Evolutionary conservation across 2,888 invertebrate species (phyloP).

Genomic region (Lydus trimaculatus): DNA sequence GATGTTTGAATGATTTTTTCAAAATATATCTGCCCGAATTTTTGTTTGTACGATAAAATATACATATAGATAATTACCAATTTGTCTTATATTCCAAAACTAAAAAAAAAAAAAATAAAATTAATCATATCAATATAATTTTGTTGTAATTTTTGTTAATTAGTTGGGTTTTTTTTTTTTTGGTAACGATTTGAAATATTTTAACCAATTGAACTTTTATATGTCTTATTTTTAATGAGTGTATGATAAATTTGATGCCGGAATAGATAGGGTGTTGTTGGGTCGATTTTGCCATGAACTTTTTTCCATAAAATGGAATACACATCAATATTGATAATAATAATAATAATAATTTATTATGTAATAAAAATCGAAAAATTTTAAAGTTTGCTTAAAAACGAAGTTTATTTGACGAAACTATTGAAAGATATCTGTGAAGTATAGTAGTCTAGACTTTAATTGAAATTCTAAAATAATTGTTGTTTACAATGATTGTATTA

Average conservation of each 20-base stretch:
- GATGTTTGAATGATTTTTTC: too few relatives aligned
- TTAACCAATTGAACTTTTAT: not conserved
- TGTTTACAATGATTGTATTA: not conserved
- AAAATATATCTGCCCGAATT: too few relatives aligned
- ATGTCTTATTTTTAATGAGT: not conserved
- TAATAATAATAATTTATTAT: conserved; percentile 2
- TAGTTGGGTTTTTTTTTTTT: too few relatives aligned
- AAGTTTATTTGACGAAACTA: not conserved
- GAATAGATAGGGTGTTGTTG: conserved; percentile 8
- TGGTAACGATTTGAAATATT: not conserved
- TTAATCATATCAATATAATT: not conserved
- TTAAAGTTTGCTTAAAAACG: not conserved
- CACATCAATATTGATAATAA: too few relatives aligned
- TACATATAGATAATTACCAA: not conserved
- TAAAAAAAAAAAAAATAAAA: not conserved
- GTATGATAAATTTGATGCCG: not conserved
- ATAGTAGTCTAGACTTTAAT: not conserved
- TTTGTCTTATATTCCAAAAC: too few relatives aligned
- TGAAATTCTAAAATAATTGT: not conserved
- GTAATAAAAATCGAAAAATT: not conserved
- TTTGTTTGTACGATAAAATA: conserved; percentile 22
- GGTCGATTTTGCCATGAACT: conserved; percentile 1
- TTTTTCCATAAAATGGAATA: not conserved
- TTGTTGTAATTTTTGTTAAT: not conserved
- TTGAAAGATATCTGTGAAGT: not conserved